These are phyloP conservation scores for Tor tambroides DNA, from an alignment of 2,113 vertebrate genomes.

Conservation along the genomic window DNA sequence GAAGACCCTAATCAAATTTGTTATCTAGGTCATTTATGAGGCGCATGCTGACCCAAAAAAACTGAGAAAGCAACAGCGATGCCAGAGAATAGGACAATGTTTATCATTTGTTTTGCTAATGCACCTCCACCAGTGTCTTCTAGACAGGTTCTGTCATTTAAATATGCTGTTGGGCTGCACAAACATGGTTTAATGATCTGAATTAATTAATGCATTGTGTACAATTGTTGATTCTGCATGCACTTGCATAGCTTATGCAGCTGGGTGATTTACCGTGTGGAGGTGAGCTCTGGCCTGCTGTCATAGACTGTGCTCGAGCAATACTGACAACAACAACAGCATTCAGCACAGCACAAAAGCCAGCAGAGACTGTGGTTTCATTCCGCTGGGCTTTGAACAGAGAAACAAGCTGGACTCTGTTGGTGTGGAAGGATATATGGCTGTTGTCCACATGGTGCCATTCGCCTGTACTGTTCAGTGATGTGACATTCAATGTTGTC, in stretches of 20 bases:
- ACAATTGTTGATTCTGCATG: not conserved
- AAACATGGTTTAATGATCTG: slow-evolving; percentile 13
- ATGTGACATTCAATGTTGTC: not conserved
- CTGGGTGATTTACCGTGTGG: not conserved
- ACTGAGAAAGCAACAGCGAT: not conserved
- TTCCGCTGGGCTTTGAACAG: not conserved
- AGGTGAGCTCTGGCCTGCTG: slow-evolving; percentile 29
- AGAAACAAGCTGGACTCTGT: not conserved
- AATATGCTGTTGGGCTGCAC: not conserved
- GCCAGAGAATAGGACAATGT: not conserved
- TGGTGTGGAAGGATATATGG: not conserved
- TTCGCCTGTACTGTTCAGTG: not conserved
- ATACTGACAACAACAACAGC: slow-evolving; percentile 2
- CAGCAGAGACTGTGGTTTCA: slow-evolving; percentile 18
- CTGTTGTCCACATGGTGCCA: slow-evolving; percentile 24
- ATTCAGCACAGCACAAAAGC: slow-evolving; percentile 25
- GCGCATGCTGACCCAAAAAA: slow-evolving; percentile 25
- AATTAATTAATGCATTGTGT: not conserved
- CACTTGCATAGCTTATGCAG: not conserved
- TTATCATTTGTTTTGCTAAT: not conserved
- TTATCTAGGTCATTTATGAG: slow-evolving; percentile 50
- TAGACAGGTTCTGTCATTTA: not conserved
- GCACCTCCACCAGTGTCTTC: too few species aligned
- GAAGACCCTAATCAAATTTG: slow-evolving; percentile 14
- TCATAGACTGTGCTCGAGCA: slow-evolving; percentile 39